Conservation (phyloP, 2,113 vertebrate genomes). For the Callipepla squamata region DNA sequence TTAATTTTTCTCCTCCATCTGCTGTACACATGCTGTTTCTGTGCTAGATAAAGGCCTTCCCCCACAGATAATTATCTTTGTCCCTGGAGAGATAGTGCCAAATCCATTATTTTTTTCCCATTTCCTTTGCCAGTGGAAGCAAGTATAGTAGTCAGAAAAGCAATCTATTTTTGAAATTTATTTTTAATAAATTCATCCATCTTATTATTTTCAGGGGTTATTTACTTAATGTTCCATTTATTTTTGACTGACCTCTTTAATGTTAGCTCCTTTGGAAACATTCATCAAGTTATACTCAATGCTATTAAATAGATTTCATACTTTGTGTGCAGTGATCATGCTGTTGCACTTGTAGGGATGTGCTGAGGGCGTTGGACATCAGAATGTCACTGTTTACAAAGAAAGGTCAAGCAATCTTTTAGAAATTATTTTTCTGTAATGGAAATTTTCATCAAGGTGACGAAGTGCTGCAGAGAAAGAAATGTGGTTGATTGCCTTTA, state of each 20-base stretch:
- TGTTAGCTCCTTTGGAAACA: neutral
- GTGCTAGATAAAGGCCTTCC: slow-evolving; percentile 26
- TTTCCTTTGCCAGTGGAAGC: slow-evolving; percentile 29
- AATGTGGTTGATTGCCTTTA: neutral
- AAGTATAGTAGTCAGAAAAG: slow-evolving; percentile 21
- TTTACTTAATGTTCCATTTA: slow-evolving; percentile 35
- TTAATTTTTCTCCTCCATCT: neutral
- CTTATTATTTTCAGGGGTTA: slow-evolving; percentile 52
- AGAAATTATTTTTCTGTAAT: neutral
- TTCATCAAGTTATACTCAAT: neutral
- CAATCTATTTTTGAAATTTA: slow-evolving; percentile 6
- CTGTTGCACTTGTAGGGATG: neutral
- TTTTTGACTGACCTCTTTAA: neutral
- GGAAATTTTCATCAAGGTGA: neutral
- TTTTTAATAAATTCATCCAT: slow-evolving; percentile 20
- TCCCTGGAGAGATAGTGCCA: slow-evolving; percentile 32
- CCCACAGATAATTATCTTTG: slow-evolving; percentile 37
- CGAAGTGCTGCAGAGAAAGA: fast-evolving
- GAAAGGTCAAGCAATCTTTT: neutral
- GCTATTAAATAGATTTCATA: neutral
- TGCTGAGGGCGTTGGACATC: neutral
- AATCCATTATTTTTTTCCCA: slow-evolving; percentile 53
- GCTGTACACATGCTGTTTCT: neutral
- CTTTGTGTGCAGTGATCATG: neutral
- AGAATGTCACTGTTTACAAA: neutral